Base-by-base conservation (phyloP, 1,140 invertebrate species). In the Pectinophora gossypiella region DNA sequence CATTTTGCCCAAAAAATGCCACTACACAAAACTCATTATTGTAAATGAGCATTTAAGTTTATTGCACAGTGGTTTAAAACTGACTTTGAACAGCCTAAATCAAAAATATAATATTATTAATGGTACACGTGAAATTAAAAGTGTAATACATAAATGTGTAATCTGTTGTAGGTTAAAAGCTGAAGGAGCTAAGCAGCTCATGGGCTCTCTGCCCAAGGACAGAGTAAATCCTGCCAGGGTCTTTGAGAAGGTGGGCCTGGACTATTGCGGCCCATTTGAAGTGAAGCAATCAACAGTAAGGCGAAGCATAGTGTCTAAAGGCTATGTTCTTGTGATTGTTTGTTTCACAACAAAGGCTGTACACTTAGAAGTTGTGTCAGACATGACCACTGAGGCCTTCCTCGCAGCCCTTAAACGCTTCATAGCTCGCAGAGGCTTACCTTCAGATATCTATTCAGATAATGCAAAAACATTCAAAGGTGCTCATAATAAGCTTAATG, bases 231-330 rank as follows among this genome's bases (percentile, higher is more conserved):
- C 64, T 2, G 38, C 66, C 4, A 47, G 54, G 7, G 58, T 75
- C 10, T 89, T 88, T 52, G 19, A 46, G 12, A 48, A 65, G 19
- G 32, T 47, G 4, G 88, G 85, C 1, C 23, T 87, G 0, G 86
- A 89, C 51, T 88, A 72, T 49, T 76, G 76, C 2, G 87, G 86
- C 2, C 85, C 84, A 0, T 61, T 74, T 49, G 16, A 36, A 2
- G 48, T 64, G 15, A 67, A 54, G 20, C 50, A 56, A 15, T 52
- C 60, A 19, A 48, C 54, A n/a, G 10, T 18, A 16, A 64, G 53
- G 18, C 55, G 51, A 6, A 44, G 23, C 16, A 48, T 61, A 23
- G n/a, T 61, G 3, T 42, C 19, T 16, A 72, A 69, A 47, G 55
- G 46, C 9, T 74, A 72, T 56, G 21, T 69, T 6, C 48, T 40